Evolutionary conservation across 2,113 vertebrate genomes (phyloP), one percentile per base, ranked within the genome.

Genomic region (Pyrgilauda ruficollis): DNA sequence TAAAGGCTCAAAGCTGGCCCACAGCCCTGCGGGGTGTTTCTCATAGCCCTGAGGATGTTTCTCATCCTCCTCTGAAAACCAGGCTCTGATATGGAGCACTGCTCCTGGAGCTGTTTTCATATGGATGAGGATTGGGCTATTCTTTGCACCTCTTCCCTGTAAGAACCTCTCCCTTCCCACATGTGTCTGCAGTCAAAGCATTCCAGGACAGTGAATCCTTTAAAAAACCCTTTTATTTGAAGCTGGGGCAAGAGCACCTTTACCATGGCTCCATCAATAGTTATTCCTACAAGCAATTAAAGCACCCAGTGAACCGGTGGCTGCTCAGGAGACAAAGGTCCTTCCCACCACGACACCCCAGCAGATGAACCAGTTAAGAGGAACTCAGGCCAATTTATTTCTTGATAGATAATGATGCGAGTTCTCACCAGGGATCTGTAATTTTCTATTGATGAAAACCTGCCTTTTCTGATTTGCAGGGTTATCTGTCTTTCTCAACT

Each of bases 391-490:
- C 94, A 95, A 97, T 97, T 96, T 97, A 77, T 66, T 94, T 85
- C 92, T 70, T 97, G 95, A 97, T 95, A 96, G 96, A 97, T 97
- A 97, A 97, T 87, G 95, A 97, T 93, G 83, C 30, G 82, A 94
- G 87, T 59, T 87, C 95, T 93, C 95, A 89, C 93, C 69, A 17
- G 97, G 96, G 96, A 97, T 94, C 82, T 94, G 82, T 93, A 95
- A 97, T 97, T 97, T 97, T 93, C 97, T 89, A 27, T 92, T 96
- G 97, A 97, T 97, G 96, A 97, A 96, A 97, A 93, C 68, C 90
- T 96, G 94, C 94, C 96, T 96, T 89, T 95, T 81, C 92, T 94
- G 84, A 97, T 97, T 96, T 90, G 94, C 80, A 9, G 90, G 43
- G 68, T 94, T 91, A 97, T 97, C 94, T 35, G 39, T 97, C 95